Evolutionary conservation across 2,797 vertebrate genomes (phyloP).

Genomic region (Jordanella pulchra): DNA sequence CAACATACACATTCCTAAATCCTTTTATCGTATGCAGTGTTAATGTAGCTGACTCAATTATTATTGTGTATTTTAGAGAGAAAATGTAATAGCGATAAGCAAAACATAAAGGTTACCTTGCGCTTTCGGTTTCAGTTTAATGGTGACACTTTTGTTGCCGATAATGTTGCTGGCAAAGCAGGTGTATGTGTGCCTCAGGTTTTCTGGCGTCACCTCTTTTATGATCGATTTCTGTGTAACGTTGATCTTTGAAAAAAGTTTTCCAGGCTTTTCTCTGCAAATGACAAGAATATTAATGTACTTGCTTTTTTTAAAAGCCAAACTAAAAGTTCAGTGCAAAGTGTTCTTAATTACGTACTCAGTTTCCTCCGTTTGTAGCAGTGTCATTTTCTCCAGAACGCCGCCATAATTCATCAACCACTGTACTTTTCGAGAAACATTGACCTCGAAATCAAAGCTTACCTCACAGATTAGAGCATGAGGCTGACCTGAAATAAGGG

Average conservation of each 20-base stretch:
- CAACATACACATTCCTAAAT: constrained; percentile 7
- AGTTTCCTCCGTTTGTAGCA: constrained; percentile 13
- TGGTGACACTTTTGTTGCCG: constrained; percentile 70
- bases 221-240: constrained; percentile 50
- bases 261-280: not conserved
- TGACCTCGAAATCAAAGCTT: constrained; percentile 77
- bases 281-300: not conserved
- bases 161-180: constrained; percentile 82
- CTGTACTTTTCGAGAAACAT: constrained; percentile 44
- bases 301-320: not conserved
- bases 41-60: not conserved
- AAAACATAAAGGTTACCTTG: constrained; percentile 71
- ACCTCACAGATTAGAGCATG: constrained; percentile 79
- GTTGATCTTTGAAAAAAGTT: not conserved
- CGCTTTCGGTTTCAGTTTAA: constrained; percentile 76
- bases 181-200: constrained; percentile 78
- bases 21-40: no score
- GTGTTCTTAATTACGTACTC: constrained; percentile 37
- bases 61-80: not conserved
- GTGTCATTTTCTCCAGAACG: constrained; percentile 22
- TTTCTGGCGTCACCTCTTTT: constrained; percentile 70
- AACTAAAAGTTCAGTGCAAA: not conserved
- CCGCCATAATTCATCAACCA: constrained; percentile 75
- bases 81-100: not conserved
- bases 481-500: constrained; percentile 70